Evolutionary conservation across 23 tunicate species (phyloP).

Genomic region (Halocynthia roretzi): DNA sequence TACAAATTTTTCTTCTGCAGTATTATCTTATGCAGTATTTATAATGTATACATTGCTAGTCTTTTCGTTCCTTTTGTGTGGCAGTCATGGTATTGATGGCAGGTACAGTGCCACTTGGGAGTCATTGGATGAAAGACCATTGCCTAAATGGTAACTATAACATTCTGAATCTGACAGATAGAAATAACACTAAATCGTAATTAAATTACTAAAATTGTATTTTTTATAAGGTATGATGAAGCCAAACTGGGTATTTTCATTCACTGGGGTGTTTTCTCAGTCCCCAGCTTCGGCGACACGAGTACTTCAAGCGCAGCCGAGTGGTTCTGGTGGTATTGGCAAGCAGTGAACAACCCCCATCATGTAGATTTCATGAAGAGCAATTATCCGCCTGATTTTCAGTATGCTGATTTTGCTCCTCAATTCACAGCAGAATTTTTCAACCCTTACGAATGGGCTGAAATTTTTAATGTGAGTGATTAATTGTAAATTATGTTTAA

Average conservation of each 20-base stretch:
- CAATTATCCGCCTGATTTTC: slow-evolving; percentile 76
- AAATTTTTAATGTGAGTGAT: slow-evolving; percentile 42
- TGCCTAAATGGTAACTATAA: slow-evolving; percentile 47
- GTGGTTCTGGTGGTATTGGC: slow-evolving; percentile 87
- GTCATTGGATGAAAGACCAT: slow-evolving; percentile 60
- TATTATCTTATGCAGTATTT: no score
- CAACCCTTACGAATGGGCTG: slow-evolving; percentile 72
- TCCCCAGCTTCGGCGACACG: slow-evolving; percentile 26
- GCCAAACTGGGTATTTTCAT: slow-evolving; percentile 74
- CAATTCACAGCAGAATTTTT: slow-evolving; percentile 79
- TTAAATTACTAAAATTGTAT: background rate
- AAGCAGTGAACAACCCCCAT: slow-evolving; percentile 38
- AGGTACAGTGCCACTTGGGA: slow-evolving; percentile 65
- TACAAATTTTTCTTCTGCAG: no score
- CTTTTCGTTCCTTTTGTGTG: no score
- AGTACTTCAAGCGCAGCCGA: slow-evolving; percentile 24
- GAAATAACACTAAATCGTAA: background rate
- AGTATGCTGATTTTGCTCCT: slow-evolving; percentile 78
- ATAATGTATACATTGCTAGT: no score
- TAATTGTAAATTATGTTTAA: no score
- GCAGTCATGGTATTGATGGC: background rate
- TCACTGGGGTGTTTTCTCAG: slow-evolving; percentile 79
- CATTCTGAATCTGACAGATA: background rate
- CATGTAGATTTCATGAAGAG: slow-evolving; percentile 51
- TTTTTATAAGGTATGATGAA: slow-evolving; percentile 60